phyloP scores from a whole-genome alignment of 30 jellyfish, hydroid and myxozoan species.

The Hydractinia echinata region DNA sequence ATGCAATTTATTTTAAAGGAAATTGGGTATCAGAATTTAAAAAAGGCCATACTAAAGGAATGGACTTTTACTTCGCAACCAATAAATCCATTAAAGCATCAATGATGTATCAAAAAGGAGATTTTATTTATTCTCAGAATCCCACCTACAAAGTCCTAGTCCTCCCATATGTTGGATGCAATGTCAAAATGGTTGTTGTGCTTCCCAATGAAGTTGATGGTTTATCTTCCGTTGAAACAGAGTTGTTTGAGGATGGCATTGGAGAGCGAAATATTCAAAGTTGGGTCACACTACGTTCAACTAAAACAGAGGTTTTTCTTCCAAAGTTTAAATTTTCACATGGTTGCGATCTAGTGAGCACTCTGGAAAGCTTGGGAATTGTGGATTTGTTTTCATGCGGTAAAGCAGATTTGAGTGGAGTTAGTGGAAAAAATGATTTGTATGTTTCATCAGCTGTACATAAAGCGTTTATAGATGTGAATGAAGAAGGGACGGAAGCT shows the following conservation, averaged over 20 bases:
- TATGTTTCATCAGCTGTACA: constrained; percentile 62
- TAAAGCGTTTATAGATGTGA: constrained; percentile 76
- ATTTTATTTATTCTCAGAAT: constrained; percentile 27
- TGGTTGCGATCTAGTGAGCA: constrained; percentile 19
- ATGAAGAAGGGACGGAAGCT: constrained; percentile 92
- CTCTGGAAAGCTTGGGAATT: constrained; percentile 46
- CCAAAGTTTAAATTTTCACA: constrained; percentile 69
- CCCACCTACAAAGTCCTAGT: constrained; percentile 25
- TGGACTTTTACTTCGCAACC: constrained; percentile 28
- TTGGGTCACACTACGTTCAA: background rate
- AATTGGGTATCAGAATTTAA: constrained; percentile 59
- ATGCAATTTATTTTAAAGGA: constrained; percentile 84
- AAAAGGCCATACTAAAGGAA: constrained; percentile 8
- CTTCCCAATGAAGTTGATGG: constrained; percentile 53
- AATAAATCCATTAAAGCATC: constrained; percentile 27
- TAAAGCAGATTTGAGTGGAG: constrained; percentile 73
- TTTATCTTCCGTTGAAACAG: constrained; percentile 27
- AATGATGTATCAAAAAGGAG: constrained; percentile 47
- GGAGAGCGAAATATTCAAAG: background rate
- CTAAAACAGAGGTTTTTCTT: constrained; percentile 27
- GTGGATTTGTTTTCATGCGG: constrained; percentile 53
- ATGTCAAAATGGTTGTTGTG: constrained; percentile 55
- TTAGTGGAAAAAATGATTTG: constrained; percentile 41
- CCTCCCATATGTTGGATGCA: constrained; percentile 65
- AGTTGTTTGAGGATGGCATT: background rate